Evolutionary conservation across 2,888 invertebrate genomes (phyloP).

Genomic region (Drosophila monieri): DNA sequence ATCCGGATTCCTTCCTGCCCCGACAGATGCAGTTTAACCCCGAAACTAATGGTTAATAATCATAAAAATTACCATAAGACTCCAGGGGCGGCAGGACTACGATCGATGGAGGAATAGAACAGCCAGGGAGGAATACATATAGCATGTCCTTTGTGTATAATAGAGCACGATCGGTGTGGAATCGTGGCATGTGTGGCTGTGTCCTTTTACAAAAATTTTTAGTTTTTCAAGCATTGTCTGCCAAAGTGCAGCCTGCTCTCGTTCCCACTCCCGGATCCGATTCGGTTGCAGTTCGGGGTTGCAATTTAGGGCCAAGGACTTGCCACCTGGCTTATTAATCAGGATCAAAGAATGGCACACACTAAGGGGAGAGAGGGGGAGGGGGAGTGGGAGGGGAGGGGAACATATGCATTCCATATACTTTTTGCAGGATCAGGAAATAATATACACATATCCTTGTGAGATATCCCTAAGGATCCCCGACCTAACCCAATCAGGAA

Average conservation of each 20-base stretch:
- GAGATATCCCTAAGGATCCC: neutral
- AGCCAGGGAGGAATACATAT: neutral
- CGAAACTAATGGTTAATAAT: conserved; percentile 61
- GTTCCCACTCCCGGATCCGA: conserved; percentile 9
- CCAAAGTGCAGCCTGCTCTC: neutral
- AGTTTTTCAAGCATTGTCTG: conserved; percentile 12
- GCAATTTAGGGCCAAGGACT: conserved; percentile 14
- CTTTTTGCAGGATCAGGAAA: neutral
- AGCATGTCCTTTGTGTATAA: neutral
- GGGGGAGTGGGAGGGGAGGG: neutral
- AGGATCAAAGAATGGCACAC: conserved; percentile 34
- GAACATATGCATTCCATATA: neutral
- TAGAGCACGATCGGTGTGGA: conserved; percentile 30
- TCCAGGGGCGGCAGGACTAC: conserved; percentile 22
- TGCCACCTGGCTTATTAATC: conserved; percentile 66
- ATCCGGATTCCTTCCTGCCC: conserved; percentile 20
- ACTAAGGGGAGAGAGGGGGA: no score
- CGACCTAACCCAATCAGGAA: conserved; percentile 18
- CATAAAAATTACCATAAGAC: conserved; percentile 77
- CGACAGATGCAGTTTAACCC: conserved; percentile 71
- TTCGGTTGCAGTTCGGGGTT: conserved; percentile 20
- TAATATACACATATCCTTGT: neutral
- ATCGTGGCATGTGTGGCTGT: conserved; percentile 70
- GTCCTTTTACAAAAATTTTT: conserved; percentile 5
- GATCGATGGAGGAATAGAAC: conserved; percentile 9